Base-by-base conservation (phyloP, 35 echinoderm and acorn worm genomes). In the Ophioderma brevispina region DNA sequence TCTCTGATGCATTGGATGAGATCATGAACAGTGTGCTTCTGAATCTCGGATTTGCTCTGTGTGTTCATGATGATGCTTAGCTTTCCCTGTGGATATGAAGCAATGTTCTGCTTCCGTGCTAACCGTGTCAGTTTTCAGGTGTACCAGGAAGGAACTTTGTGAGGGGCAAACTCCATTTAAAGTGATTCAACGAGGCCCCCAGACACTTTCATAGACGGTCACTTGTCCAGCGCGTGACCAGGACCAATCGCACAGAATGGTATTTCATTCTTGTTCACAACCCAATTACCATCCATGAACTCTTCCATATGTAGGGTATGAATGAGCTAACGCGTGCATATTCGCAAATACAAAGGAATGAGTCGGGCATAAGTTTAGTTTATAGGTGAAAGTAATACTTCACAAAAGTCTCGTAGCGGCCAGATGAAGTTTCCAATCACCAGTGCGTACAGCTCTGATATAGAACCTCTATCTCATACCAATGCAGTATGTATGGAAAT, bases 221-320 rank as follows among this genome's bases (percentile, higher is more conserved):
- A 70, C 38, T 23, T 90, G 80, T n/a, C n/a, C n/a, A n/a, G n/a
- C n/a, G n/a, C n/a, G n/a, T 90, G 88, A 43, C 84, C 88, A 8
- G 63, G 28, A 83, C 80, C 88, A 40, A 83, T 64, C 36, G 79
- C 80, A 84, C 88, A 90, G 39, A 90, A 90, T 23, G 80, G 55
- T 0, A 90, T 43, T 6, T 13, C 6, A 39, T 75, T 90, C 28
- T 82, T 82, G 55, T 90, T 90, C 32, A 90, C 88, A 64, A 70
- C 42, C 36, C 64, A 90, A 40, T 90, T 90, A 36, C 50, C 50
- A 21, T 84, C 23, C 18, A 18, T 23, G 31, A 90, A 84, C 32
- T 81, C 55, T 81, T 75, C 23, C 32, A 37, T 30, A 37, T 37
- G 4, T 46, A 30, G 37, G 28, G 32, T 77, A 8, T 18, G 85